A percentile compares a stretch with the other conserved stretches of the same genome.
Evolutionary conservation across 2,113 vertebrate species (phyloP).

Genomic region (Saccopteryx leptura): DNA sequence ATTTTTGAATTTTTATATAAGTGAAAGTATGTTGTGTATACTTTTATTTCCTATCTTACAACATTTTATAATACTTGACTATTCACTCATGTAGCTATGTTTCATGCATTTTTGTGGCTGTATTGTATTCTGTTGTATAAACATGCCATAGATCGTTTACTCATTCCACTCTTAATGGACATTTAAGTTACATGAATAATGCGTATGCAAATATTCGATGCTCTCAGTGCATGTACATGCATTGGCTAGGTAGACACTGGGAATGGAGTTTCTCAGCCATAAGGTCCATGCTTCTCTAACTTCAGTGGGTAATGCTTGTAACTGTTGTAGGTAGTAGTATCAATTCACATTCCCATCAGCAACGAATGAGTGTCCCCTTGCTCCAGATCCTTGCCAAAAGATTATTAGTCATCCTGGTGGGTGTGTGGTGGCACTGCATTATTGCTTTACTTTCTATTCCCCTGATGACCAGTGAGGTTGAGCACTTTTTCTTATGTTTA

Average conservation of each 20-base stretch:
- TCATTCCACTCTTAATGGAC: neutral
- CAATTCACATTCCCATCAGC: neutral
- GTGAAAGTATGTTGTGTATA: neutral
- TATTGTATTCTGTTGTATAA: neutral
- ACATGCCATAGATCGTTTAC: neutral
- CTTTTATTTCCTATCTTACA: neutral
- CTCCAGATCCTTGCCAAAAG: neutral
- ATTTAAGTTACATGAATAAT: neutral
- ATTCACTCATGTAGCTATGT: neutral
- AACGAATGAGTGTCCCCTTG: neutral
- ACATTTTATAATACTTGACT: neutral
- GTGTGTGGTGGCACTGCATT: neutral
- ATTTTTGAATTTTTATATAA: neutral
- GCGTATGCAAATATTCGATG: neutral
- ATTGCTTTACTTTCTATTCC: neutral
- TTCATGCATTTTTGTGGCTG: neutral
- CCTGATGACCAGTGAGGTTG: neutral
- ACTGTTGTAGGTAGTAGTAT: neutral
- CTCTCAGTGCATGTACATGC: neutral
- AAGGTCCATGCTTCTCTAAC: neutral
- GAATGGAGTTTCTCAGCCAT: neutral
- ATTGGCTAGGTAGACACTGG: neutral
- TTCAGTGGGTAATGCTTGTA: neutral
- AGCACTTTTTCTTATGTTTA: neutral
- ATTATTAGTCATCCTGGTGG: neutral